Evolutionary conservation across 2,113 vertebrate species (phyloP).

Genomic region (Caranx melampygus): DNA sequence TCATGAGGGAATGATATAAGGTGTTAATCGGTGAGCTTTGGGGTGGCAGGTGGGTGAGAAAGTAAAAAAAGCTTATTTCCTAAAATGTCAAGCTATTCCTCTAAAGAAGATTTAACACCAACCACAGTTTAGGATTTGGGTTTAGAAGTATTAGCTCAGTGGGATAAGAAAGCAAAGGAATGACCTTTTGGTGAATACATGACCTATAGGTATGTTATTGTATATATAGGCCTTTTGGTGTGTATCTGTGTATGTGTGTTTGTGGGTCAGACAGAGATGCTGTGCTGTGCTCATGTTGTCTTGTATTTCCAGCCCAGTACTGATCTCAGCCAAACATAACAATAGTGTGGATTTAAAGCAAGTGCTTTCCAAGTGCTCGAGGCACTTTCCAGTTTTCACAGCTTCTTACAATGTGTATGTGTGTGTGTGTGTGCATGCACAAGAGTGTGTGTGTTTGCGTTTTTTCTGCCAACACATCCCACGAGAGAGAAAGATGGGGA

Average conservation of each 20-base stretch:
- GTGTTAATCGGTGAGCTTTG: too few relatives aligned
- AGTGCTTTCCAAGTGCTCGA: slow-evolving; percentile 51
- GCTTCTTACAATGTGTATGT: slow-evolving; percentile 11
- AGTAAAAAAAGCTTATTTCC: too few relatives aligned
- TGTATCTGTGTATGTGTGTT: neutral
- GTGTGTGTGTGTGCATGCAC: neutral
- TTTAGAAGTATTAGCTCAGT: too few relatives aligned
- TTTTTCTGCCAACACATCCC: neutral
- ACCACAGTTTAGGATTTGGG: too few relatives aligned
- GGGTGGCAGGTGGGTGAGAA: too few relatives aligned
- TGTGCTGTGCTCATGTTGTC: neutral
- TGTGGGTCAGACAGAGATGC: neutral
- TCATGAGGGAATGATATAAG: too few relatives aligned
- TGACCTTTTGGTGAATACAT: neutral
- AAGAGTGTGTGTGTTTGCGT: neutral
- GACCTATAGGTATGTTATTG: neutral
- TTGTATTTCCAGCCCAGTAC: slow-evolving; percentile 32
- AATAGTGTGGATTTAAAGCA: slow-evolving; percentile 57
- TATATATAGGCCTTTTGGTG: neutral
- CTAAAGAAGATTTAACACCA: too few relatives aligned
- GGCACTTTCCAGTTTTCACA: slow-evolving; percentile 51
- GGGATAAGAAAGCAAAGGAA: neutral
- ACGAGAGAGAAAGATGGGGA: slow-evolving; percentile 21
- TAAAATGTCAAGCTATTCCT: neutral
- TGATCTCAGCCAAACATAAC: slow-evolving; percentile 61